Evolutionary conservation across 2,888 invertebrate species (phyloP), one percentile per base, ranked within the genome.

Genomic region (Cartodere bifasciata): DNA sequence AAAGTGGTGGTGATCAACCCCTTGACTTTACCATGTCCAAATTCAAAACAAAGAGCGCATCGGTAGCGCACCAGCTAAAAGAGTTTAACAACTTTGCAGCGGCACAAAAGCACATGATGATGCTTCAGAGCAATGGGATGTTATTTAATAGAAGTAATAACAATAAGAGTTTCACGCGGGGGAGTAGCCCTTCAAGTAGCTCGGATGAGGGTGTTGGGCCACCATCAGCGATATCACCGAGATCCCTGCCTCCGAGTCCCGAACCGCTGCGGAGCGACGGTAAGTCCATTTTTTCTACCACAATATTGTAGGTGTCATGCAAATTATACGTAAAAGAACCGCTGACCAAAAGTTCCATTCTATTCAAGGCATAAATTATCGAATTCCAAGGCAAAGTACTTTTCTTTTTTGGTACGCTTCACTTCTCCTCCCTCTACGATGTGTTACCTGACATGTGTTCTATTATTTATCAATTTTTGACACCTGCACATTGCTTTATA

Each of bases 11-110:
- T 34, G 70, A 70, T 56, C 77, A 77, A 62, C 78, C 78, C 46
- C 65, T 78, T 49, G 79, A 79, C 66, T 79, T 78, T 63, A 78
- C 78, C 57, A 76, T 77, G 67, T 68, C 68, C 38, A 68, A 68
- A 37, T 61, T 68, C 40, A 62, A 61, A 41, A 57, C 60, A 46
- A 60, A 58, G 48, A 40, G 51, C 15, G 42, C 52, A 14, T 47
- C 56, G 36, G 53, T 56, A 44, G 53, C 55, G 35, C 53, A 57
- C 21, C 57, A 59, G 36, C 44, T 58, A 15, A 58, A 58, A 38
- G 55, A 59, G 34, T 53, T 58, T 32, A 52, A 51, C 39, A 52
- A 45, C 41, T 47, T 47, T 31, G 41, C 49, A 16, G 41, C 40
- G 20, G 45, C 50, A 12, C 53, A 56, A 38, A 58, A 60, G 36